Conservation (phyloP, 1,140 invertebrate species). For the Asobara japonica region DNA sequence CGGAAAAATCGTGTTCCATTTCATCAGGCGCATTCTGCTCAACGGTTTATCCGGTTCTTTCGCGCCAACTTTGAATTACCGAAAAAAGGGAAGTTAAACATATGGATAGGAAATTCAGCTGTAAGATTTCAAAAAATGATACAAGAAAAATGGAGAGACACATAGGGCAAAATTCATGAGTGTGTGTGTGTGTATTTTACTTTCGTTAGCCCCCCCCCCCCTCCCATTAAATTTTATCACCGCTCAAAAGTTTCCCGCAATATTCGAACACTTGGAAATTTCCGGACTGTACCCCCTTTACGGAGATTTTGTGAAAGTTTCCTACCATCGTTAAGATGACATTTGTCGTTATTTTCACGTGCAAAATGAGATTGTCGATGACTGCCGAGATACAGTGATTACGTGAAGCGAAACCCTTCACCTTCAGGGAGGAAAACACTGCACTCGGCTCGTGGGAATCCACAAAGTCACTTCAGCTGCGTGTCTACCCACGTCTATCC, state of each 20-base stretch:
- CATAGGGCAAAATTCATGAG: too few species aligned
- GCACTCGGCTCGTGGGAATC: neutral
- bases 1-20: neutral
- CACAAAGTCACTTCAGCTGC: neutral
- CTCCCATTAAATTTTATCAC: too few species aligned
- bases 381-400: neutral
- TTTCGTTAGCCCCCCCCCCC: too few species aligned
- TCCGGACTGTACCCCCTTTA: too few species aligned
- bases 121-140: too few species aligned
- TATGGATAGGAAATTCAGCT: too few species aligned
- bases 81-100: too few species aligned
- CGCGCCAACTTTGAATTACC: neutral
- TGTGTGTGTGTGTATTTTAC: too few species aligned
- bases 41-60: neutral
- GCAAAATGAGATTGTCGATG: neutral
- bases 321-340: neutral
- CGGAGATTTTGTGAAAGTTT: neutral
- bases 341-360: neutral
- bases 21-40: neutral
- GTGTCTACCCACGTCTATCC: neutral
- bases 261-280: too few species aligned
- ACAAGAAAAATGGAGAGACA: too few species aligned
- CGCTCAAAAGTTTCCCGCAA: too few species aligned
- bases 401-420: neutral
- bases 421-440: neutral